Evolutionary conservation across 2,797 vertebrate species (phyloP).

Genomic region (Catostomus latipinnis): DNA sequence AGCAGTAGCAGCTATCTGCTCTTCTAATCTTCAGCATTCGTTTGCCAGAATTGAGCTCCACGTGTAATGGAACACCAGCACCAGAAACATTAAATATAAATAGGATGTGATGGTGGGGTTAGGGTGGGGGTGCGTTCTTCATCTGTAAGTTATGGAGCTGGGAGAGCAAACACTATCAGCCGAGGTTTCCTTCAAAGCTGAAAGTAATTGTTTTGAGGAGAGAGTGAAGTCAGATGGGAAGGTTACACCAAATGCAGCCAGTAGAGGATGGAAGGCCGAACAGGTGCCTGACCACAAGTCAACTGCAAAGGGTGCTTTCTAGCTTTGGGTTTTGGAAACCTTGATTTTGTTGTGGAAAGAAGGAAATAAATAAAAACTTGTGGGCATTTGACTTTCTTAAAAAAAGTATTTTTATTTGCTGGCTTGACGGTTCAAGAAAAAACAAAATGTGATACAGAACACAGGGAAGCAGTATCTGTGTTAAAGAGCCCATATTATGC

Average conservation of each 20-base stretch:
- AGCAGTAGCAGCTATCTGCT: constrained; percentile 29
- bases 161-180: constrained; percentile 67
- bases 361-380: not conserved
- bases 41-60: constrained; percentile 66
- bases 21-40: constrained; percentile 43
- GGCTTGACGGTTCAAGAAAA: too few species aligned
- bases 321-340: too few species aligned
- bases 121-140: constrained; percentile 61
- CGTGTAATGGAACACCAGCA: constrained; percentile 74
- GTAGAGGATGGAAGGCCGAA: constrained; percentile 37
- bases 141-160: constrained; percentile 69
- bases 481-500: too few species aligned
- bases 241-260: constrained; percentile 48
- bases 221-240: constrained; percentile 53
- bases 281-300: constrained; percentile 46
- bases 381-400: not conserved
- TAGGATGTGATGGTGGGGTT: constrained; percentile 71
- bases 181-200: constrained; percentile 61
- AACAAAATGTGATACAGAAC: too few species aligned
- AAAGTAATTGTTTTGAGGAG: constrained; percentile 72
- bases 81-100: constrained; percentile 78
- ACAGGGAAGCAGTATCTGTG: too few species aligned
- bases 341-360: not conserved
- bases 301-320: constrained; percentile 28
- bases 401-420: not conserved